Base-by-base conservation (phyloP, 2,113 vertebrate genomes). In the Jacana jacana region DNA sequence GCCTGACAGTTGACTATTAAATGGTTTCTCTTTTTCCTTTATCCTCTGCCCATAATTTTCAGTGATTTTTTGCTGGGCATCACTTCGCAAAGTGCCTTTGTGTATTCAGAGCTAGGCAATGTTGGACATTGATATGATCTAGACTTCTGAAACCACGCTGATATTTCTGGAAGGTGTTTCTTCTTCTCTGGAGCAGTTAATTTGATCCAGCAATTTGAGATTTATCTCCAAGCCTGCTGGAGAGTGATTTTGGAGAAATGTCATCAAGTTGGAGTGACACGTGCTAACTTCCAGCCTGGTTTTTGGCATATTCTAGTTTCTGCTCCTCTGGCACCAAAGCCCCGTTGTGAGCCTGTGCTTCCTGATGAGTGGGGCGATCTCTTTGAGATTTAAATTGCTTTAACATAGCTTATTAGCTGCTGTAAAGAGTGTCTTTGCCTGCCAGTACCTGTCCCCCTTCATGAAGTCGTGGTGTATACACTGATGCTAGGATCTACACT, bases 1-100 rank as follows among this genome's bases (percentile, higher is more conserved):
- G 33, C 52, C 91, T 97, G 93, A 86, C 92, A 95, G 95, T 79
- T 72, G 77, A 65, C 73, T 89, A 94, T 86, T 96, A 92, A 91
- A 86, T 24, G 25, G 17, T 85, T 90, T 91, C 76, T 83, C 51
- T 71, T 86, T 85, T 81, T 81, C 48, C 90, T 93, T 95, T 85
- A 89, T 89, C 79, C 28, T 91, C 64, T 94, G 89, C 85, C 81
- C 83, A 14, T 73, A 80, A 63, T 91, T 91, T 61, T 81, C 30
- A 48, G 39, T 57, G 81, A 70, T 85, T 89, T 88, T 91, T 86
- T 42, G 22, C 44, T 81, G 85, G 91, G 82, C 88, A 90, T 93
- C 39, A 7, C 77, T 93, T 89, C 77, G 57, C 15, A 20, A 91
- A 86, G 31, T 40, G 65, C 51, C 17, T 88, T 71, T 86, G 35